Conservation (phyloP, 1,140 invertebrate genomes). For the Tetraneura akinire region DNA sequence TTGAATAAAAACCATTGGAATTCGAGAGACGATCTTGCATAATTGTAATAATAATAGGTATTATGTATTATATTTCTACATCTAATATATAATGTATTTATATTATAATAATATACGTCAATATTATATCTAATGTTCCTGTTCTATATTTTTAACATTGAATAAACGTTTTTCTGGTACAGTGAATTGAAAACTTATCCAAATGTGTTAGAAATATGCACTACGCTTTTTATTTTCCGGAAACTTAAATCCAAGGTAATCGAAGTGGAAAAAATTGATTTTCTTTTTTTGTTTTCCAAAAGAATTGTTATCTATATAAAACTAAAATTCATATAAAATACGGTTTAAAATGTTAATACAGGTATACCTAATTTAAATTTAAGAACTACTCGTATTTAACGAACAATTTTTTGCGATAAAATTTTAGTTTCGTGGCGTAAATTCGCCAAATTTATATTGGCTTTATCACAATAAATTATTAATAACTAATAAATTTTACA, state of each 20-base stretch:
- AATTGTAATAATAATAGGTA: too few species aligned
- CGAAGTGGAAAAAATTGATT: conserved; percentile 36
- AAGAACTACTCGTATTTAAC: neutral
- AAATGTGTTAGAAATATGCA: conserved; percentile 5
- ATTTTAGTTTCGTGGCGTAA: neutral
- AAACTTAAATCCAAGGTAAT: conserved; percentile 17
- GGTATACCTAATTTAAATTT: too few species aligned
- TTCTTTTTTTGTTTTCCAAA: neutral
- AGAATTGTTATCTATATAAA: neutral
- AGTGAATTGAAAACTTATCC: conserved; percentile 16
- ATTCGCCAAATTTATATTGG: neutral
- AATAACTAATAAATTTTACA: too few species aligned
- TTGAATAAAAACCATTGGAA: neutral
- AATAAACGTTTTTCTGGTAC: conserved; percentile 40
- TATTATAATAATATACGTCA: neutral
- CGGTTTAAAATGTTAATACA: neutral
- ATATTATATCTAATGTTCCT: neutral
- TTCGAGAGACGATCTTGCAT: too few species aligned
- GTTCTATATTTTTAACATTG: neutral
- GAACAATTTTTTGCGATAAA: neutral
- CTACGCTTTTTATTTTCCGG: conserved; percentile 12
- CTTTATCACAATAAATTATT: too few species aligned
- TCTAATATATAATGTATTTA: too few species aligned
- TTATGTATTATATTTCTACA: neutral
- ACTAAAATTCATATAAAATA: too few species aligned